A percentile compares a stretch with the other conserved stretches of the same genome.
Evolutionary conservation across 2,797 vertebrate genomes (phyloP).

Genomic region (Hemibagrus guttatus): DNA sequence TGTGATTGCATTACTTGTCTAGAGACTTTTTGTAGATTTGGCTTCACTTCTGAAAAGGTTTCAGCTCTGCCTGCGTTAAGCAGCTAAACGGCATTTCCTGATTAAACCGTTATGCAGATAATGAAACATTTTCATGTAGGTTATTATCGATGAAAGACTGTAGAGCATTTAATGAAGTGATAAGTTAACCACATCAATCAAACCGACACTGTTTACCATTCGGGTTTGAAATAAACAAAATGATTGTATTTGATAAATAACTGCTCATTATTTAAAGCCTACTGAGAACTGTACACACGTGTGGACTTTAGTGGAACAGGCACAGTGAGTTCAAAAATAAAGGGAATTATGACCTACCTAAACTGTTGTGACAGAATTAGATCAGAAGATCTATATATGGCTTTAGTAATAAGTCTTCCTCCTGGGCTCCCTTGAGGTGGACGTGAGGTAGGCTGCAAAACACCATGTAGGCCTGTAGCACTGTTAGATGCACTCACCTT

Average conservation of each 20-base stretch:
- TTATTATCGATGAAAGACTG: not conserved
- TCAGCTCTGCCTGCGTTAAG: not conserved
- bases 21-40: not conserved
- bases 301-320: conserved; percentile 39
- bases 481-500: conserved; percentile 29
- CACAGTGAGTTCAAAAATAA: conserved; percentile 45
- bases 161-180: not conserved
- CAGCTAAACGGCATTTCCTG: not conserved
- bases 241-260: not conserved
- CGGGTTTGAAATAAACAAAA: not conserved
- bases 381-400: conserved; percentile 53
- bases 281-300: conserved; percentile 39
- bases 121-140: not conserved
- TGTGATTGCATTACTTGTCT: not conserved
- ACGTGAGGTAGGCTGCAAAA: conserved; percentile 30
- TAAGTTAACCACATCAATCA: not conserved
- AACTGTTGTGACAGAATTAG: conserved; percentile 58
- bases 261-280: conserved; percentile 35
- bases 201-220: not conserved
- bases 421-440: conserved; percentile 32
- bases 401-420: conserved; percentile 46
- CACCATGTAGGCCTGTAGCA: conserved; percentile 32
- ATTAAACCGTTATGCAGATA: not conserved
- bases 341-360: conserved; percentile 52
- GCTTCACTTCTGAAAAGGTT: not conserved